Percentiles rank a stretch among this genome's conserved stretches.
These are phyloP conservation scores for Myrmecobius fasciatus DNA, from an alignment of 2,113 vertebrate genomes.

Conservation along the genomic window DNA sequence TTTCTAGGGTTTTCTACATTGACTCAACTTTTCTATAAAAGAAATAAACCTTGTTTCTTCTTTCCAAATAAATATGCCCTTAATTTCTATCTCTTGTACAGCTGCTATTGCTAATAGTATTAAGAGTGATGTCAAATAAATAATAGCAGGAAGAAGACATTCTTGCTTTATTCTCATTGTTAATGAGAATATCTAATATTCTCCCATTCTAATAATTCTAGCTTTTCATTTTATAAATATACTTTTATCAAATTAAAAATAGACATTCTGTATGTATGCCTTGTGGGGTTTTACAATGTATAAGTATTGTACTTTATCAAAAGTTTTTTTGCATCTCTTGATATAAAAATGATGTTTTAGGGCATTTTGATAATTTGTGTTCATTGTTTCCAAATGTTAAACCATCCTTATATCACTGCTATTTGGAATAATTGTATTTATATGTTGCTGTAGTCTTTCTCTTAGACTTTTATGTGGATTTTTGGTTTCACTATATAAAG, in stretches of 20 bases:
- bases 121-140: neutral
- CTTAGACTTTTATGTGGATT: no score
- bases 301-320: neutral
- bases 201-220: no score
- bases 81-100: no score
- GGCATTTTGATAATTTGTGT: neutral
- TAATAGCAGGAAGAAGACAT: neutral
- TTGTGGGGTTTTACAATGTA: neutral
- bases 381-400: neutral
- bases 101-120: neutral
- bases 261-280: neutral
- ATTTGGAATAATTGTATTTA: neutral
- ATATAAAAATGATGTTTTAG: neutral
- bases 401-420: neutral
- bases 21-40: neutral
- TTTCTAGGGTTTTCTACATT: neutral
- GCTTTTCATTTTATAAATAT: neutral
- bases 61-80: neutral
- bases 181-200: neutral
- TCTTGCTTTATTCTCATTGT: neutral
- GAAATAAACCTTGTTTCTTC: neutral
- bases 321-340: neutral
- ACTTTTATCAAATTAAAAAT: neutral
- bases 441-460: neutral
- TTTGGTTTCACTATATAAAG: no score